Conservation (phyloP, 2,888 invertebrate species). For the Amiota mariae region DNA sequence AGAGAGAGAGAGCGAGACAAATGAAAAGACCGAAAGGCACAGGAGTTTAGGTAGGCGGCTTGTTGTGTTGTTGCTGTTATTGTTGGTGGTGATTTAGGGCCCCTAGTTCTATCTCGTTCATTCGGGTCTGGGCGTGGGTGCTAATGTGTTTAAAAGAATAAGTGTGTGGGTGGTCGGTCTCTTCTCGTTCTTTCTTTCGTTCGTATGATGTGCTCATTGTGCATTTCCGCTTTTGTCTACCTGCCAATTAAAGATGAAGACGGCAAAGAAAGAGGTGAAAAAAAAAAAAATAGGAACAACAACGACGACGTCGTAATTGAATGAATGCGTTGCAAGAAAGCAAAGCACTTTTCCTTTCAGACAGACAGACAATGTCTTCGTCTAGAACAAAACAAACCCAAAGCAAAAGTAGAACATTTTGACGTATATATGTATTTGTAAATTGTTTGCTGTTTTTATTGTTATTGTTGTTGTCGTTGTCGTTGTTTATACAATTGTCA, state of each 20-base stretch:
- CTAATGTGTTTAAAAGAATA: background rate
- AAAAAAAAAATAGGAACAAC: background rate
- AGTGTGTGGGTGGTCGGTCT: conserved; percentile 14
- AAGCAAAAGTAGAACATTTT: background rate
- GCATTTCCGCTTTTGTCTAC: conserved; percentile 8
- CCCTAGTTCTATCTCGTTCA: conserved; percentile 4
- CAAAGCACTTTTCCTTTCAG: conserved; percentile 23
- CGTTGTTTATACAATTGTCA: conserved; percentile 16
- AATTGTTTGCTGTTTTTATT: background rate
- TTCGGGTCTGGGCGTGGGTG: conserved; percentile 1
- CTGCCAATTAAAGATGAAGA: conserved; percentile 4
- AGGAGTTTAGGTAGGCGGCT: background rate
- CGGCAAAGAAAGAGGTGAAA: background rate
- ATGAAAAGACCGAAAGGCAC: too few relatives aligned
- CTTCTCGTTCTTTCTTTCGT: background rate
- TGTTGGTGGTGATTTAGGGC: background rate
- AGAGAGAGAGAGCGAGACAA: too few relatives aligned
- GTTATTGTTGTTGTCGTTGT: too few relatives aligned
- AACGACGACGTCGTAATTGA: background rate
- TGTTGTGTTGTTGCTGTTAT: background rate
- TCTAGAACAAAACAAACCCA: conserved; percentile 1
- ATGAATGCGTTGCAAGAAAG: conserved; percentile 16
- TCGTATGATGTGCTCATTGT: background rate
- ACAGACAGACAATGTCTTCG: background rate
- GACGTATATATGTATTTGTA: background rate